Base-by-base conservation (phyloP, 2,888 invertebrate genomes). In the Dicranocentrus wangi region DNA sequence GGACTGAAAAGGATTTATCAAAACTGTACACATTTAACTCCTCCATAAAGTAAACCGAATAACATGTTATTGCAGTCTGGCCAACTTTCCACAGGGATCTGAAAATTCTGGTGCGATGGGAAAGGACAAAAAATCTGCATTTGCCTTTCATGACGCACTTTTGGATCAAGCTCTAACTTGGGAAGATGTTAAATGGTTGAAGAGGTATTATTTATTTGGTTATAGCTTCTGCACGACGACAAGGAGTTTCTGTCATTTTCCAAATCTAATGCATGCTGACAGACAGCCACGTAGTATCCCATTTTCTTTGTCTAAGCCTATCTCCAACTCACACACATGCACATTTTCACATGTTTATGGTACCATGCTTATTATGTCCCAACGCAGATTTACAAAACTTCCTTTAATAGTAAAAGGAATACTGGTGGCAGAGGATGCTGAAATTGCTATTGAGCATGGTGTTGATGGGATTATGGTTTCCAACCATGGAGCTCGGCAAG, bases 401-500 rank as follows among this genome's bases (percentile, higher is more conserved):
- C 96, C 97, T 0, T 92, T 97, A 23, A 90, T 97, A 69, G 90
- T 95, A 2, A 97, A 97, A 90, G 97, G 97, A 5, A 91, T 97
- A 82, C 89, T 97, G 42, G 94, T 95, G 0, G 92, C 92, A 0
- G 95, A 96, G 88, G 98, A 98, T 89, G 97, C 98, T 0, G 87
- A 92, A 17, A 90, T 92, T 86, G 97, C 94, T 0, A 90, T 90
- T 1, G 90, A 94, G 85, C 90, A 92, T 70, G 96, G 96, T 2
- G 94, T 93, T 60, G 90, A 92, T 1, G 98, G 92, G 0, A 92
- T 98, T 73, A 90, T 96, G 81, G 97, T 98, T 2, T 98, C 97
- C 0, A 98, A 98, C 89, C 98, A 98, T 88, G 98, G 98, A 1
- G 98, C 94, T 0, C 91, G 97, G 81, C 98, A 98, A 89, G 89